A percentile compares a stretch with the other conserved stretches of the same genome.
These are phyloP conservation scores for Oceanodroma leucorhoa DNA, from an alignment of 2,797 vertebrate genomes.

Conservation along the genomic window DNA sequence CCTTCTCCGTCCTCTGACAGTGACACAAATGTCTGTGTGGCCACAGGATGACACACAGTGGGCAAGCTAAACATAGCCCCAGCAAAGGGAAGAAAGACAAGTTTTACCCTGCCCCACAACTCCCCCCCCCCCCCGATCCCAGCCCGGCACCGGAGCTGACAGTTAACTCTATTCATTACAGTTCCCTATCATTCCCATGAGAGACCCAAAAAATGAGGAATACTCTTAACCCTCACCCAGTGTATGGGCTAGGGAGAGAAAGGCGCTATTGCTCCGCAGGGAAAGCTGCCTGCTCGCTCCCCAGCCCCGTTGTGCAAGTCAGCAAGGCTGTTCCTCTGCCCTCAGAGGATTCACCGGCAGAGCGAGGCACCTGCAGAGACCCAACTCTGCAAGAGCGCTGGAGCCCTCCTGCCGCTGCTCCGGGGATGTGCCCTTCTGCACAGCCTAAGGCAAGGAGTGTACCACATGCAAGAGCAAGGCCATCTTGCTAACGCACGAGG, in stretches of 20 bases:
- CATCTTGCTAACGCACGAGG: accelerated
- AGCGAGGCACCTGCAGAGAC: background rate
- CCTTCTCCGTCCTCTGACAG: background rate
- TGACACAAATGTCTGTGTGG: background rate
- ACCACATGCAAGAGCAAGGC: background rate
- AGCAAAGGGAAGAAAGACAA: background rate
- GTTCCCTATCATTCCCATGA: background rate
- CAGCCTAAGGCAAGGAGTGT: background rate
- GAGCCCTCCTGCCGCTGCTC: background rate
- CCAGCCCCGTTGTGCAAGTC: accelerated
- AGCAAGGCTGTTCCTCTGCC: background rate
- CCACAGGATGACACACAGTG: background rate
- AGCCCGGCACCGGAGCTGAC: accelerated
- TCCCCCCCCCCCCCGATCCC: background rate
- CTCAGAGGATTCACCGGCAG: background rate
- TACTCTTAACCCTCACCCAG: background rate
- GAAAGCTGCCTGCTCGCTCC: background rate
- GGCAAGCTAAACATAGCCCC: background rate
- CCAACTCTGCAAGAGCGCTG: background rate
- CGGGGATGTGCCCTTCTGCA: accelerated
- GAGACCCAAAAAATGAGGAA: background rate
- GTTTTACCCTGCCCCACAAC: background rate
- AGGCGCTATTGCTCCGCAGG: accelerated
- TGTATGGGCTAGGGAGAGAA: background rate
- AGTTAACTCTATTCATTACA: background rate